phyloP scores from a whole-genome alignment of 2,113 vertebrate genomes.

The Rhagologus leucostigma region DNA sequence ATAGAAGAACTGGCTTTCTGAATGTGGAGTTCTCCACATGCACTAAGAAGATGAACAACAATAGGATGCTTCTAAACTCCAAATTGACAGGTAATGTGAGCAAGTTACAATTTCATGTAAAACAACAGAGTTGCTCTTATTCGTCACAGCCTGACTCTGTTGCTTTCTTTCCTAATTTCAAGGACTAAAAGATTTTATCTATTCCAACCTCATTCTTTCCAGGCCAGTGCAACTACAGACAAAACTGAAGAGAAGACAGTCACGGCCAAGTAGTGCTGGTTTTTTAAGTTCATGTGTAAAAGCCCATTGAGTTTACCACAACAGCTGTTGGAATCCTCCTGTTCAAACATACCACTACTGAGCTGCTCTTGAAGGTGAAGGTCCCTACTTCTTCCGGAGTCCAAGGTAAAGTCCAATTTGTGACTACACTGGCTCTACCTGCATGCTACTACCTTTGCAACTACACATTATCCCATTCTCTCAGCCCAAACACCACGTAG shows the following conservation, averaged over 20 bases:
- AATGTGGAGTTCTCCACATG: background rate
- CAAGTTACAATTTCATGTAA: background rate
- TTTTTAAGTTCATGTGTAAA: background rate
- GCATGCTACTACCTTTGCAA: background rate
- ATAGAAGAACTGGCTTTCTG: background rate
- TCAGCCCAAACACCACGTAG: background rate
- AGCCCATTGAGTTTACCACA: background rate
- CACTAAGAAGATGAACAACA: background rate
- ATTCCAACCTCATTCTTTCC: background rate
- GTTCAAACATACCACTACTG: background rate
- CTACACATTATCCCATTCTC: background rate
- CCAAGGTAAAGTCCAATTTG: background rate
- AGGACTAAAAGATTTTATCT: background rate
- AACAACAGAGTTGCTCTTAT: background rate
- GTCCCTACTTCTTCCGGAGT: background rate
- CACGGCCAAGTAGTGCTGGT: accelerated
- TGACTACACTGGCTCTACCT: background rate
- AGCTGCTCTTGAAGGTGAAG: background rate
- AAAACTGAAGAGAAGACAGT: background rate
- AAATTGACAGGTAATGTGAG: background rate
- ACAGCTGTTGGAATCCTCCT: background rate
- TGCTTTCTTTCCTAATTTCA: background rate
- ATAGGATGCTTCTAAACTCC: background rate
- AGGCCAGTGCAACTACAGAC: background rate
- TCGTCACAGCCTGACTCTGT: background rate